Base-by-base conservation (phyloP, 2,113 vertebrate genomes). In the Cervus canadensis region DNA sequence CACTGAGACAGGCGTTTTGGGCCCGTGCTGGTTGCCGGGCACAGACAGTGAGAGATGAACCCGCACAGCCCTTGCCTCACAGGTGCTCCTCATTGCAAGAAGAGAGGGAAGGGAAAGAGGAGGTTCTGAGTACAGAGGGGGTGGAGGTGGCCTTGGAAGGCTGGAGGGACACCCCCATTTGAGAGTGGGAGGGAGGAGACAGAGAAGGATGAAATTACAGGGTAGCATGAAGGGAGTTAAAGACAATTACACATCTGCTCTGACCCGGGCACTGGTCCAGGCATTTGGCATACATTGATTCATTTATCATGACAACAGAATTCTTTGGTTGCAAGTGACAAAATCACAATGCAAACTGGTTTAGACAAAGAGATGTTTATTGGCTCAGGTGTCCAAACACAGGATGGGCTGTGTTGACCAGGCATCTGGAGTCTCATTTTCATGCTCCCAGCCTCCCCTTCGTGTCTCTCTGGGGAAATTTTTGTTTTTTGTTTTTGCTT, bases 291-390 rank as follows among this genome's bases (percentile, higher is more conserved):
- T 2, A 12, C 59, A 11, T 43, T 0, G 5, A 52, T 81, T 96
- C 93, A 96, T 95, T 96, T 82, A 78, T 96, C 95, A 71, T 1
- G 17, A 76, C 50, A 36, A 74, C 71, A 74, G 94, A 87, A 90
- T 76, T 74, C 85, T 97, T 91, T 9, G 88, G 85, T 71, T 52
- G 67, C 28, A 45, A 79, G 86, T 45, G 89, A 96, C 40, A 59
- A 91, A 92, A 78, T 56, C 76, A 71, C 59, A 71, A 12, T 78
- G 88, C 52, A 62, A 14, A 62, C 82, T 17, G n/a, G 33, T 86
- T 59, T 56, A 93, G 82, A 88, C 78, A 62, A 92, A 60, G 88
- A 87, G 43, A 48, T 48, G 45, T 15, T 86, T 62, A 13, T 62
- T 91, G 95, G 96, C 56, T 43, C 88, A 87, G 95, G 91, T 74